Evolutionary conservation across 2,113 vertebrate species (phyloP).

Genomic region (Rattus rattus): DNA sequence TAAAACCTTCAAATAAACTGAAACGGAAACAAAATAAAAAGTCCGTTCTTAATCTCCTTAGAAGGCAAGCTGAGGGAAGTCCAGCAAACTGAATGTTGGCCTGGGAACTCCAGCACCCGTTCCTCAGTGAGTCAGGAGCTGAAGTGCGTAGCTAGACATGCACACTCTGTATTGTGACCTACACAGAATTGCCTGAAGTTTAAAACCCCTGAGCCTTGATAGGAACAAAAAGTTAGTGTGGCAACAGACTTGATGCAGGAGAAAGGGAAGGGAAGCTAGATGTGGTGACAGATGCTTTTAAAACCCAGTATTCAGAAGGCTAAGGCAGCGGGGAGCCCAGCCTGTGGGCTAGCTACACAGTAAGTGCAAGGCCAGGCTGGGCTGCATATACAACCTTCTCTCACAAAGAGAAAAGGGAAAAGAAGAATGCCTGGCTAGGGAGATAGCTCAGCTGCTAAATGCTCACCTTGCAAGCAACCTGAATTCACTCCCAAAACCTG

Average conservation of each 20-base stretch:
- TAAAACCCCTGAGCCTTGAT: not conserved
- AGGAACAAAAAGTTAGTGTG: not conserved
- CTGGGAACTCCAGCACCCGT: conserved; percentile 37
- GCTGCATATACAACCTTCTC: not conserved
- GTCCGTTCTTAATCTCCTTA: conserved; percentile 79
- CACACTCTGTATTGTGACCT: not conserved
- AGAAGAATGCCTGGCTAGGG: not conserved
- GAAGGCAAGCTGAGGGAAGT: conserved; percentile 69
- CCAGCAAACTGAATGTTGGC: conserved; percentile 23
- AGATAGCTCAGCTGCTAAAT: not conserved
- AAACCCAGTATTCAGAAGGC: not conserved
- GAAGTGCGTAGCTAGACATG: not conserved
- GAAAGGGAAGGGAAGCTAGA: not conserved
- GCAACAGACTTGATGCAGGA: not conserved
- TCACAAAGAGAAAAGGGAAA: not conserved
- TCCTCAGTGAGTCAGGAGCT: not conserved
- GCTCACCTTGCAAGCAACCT: not conserved
- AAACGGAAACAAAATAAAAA: conserved; percentile 79
- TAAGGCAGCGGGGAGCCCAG: not conserved
- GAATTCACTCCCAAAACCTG: not conserved
- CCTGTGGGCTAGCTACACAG: not conserved
- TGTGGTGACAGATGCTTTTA: not conserved
- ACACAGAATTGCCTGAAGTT: not conserved
- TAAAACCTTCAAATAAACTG: conserved; percentile 84
- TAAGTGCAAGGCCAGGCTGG: not conserved